Conservation (phyloP, 2,888 invertebrate species). For the Ceraclea dissimilis region DNA sequence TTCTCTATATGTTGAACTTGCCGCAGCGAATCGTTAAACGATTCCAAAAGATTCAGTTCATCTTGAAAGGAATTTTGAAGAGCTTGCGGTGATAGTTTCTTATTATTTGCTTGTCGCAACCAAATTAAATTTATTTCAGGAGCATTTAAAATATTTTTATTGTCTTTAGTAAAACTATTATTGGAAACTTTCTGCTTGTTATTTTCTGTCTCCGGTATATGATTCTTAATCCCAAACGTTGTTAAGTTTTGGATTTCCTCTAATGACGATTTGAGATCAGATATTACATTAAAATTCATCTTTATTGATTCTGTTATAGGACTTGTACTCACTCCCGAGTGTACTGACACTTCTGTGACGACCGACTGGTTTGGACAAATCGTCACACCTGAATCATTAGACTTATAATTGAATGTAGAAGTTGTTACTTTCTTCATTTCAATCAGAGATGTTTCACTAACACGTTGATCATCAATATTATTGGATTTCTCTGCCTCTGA, state of each 20-base stretch:
- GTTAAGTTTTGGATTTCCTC: constrained; percentile 16
- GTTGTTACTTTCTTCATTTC: no score
- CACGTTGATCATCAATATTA: not conserved
- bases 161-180: not conserved
- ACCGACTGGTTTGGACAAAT: not conserved
- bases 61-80: constrained; percentile 9
- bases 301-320: not conserved
- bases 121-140: constrained; percentile 17
- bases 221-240: constrained; percentile 3
- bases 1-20: constrained; percentile 18
- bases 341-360: not conserved
- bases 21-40: constrained; percentile 20
- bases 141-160: constrained; percentile 7
- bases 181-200: not conserved
- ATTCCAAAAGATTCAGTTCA: constrained; percentile 18
- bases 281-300: constrained; percentile 8
- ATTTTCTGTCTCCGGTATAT: not conserved
- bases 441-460: not conserved
- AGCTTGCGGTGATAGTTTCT: not conserved
- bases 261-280: constrained; percentile 12
- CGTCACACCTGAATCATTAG: not conserved
- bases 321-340: not conserved
- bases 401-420: not conserved
- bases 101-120: constrained; percentile 4
- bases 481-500: not conserved